Evolutionary conservation across 2,888 invertebrate species (phyloP).

Genomic region (Ganaspis brasiliensis): DNA sequence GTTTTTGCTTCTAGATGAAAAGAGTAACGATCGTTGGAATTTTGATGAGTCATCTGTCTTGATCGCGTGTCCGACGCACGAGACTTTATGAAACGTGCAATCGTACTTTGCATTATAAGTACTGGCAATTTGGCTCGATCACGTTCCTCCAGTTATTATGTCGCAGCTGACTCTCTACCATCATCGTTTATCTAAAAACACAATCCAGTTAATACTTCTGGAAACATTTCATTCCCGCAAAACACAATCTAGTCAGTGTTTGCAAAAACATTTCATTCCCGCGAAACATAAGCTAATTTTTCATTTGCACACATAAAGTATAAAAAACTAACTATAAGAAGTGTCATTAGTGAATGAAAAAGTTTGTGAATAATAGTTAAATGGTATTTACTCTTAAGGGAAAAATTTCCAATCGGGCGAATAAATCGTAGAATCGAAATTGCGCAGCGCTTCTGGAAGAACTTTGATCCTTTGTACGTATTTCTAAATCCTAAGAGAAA

Average conservation of each 20-base stretch:
- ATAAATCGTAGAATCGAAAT: conserved; percentile 2
- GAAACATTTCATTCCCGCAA: too few species aligned
- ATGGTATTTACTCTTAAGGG: too few species aligned
- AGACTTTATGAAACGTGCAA: conserved; percentile 19
- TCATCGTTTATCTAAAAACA: not conserved
- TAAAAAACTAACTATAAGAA: too few species aligned
- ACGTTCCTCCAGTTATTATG: not conserved
- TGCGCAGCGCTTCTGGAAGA: not conserved
- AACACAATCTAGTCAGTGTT: too few species aligned
- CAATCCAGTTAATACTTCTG: too few species aligned
- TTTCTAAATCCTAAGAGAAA: conserved; percentile 20
- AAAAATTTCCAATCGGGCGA: too few species aligned
- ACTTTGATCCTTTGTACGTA: conserved; percentile 8
- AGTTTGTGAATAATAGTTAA: too few species aligned
- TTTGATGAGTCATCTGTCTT: conserved; percentile 24
- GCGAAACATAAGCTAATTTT: too few species aligned
- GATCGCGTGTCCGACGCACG: conserved; percentile 8
- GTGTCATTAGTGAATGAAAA: too few species aligned
- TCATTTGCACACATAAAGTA: too few species aligned
- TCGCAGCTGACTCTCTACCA: not conserved
- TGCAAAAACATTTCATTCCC: too few species aligned
- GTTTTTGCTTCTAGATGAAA: not conserved
- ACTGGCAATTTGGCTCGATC: not conserved
- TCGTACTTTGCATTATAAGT: conserved; percentile 16
- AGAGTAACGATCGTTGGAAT: conserved; percentile 20